Conservation (phyloP, 2,113 vertebrate genomes). For the Bubo scandiacus region DNA sequence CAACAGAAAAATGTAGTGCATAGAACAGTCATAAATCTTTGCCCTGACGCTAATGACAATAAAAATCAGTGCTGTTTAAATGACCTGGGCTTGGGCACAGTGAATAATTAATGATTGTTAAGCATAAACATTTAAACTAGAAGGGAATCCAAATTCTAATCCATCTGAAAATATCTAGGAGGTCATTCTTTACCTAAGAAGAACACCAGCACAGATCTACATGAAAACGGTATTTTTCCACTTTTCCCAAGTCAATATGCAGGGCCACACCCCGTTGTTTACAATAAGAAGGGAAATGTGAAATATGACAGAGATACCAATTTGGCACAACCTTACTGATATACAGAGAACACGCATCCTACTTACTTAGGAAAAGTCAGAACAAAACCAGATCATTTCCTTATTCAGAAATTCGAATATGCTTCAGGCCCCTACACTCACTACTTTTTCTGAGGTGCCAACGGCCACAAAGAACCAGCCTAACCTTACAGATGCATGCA, state of each 20-base stretch:
- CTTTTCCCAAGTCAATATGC: background rate
- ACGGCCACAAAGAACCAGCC: background rate
- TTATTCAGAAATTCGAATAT: background rate
- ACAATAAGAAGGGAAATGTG: background rate
- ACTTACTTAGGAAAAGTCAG: background rate
- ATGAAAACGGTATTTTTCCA: background rate
- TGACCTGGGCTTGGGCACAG: background rate
- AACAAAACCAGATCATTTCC: background rate
- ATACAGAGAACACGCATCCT: background rate
- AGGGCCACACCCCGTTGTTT: background rate
- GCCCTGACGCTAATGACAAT: conserved; percentile 11
- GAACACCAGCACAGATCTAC: background rate
- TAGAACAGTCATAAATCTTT: background rate
- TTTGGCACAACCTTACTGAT: background rate
- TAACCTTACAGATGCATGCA: background rate
- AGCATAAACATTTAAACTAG: conserved; percentile 3
- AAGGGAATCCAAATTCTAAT: background rate
- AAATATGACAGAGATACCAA: background rate
- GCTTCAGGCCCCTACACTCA: background rate
- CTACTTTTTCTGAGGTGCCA: background rate
- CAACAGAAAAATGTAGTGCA: background rate
- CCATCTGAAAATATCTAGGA: background rate
- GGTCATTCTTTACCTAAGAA: background rate
- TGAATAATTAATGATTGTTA: background rate
- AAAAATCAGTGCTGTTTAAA: conserved; percentile 46